Conservation (phyloP, 1,140 invertebrate genomes). For the Drosophila nikananu region DNA sequence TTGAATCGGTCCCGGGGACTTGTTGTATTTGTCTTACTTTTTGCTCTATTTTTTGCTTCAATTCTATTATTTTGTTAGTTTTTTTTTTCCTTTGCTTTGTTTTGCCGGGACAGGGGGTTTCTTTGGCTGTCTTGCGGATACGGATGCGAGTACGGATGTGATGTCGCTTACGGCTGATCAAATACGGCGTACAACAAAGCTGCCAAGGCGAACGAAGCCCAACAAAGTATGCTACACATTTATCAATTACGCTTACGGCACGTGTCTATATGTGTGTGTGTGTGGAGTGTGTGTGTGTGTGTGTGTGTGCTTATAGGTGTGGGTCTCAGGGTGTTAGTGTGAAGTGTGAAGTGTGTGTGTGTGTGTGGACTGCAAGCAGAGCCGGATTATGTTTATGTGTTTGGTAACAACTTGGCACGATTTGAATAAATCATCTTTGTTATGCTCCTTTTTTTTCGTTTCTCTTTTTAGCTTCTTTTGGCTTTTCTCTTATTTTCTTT, state of each 20-base stretch:
- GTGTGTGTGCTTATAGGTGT: neutral
- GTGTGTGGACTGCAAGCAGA: constrained; percentile 47
- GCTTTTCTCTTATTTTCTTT: constrained; percentile 15
- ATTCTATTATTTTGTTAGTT: neutral
- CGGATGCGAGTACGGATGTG: constrained; percentile 40
- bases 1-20: constrained; percentile 17
- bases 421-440: constrained; percentile 56
- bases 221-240: constrained; percentile 80
- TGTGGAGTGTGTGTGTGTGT: constrained; percentile 15
- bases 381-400: constrained; percentile 58
- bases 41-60: constrained; percentile 1
- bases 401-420: constrained; percentile 50
- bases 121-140: constrained; percentile 17
- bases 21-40: neutral
- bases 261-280: constrained; percentile 36
- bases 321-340: neutral
- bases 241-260: constrained; percentile 58
- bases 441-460: constrained; percentile 23
- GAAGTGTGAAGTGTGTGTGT: neutral
- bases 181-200: constrained; percentile 53
- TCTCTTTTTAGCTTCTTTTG: neutral
- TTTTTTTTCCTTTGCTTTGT: no score
- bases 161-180: constrained; percentile 47
- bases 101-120: neutral
- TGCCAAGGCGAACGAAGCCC: constrained; percentile 71